These are phyloP conservation scores for Dasyprocta punctata DNA, from an alignment of 2,113 vertebrate species.

Conservation along the genomic window DNA sequence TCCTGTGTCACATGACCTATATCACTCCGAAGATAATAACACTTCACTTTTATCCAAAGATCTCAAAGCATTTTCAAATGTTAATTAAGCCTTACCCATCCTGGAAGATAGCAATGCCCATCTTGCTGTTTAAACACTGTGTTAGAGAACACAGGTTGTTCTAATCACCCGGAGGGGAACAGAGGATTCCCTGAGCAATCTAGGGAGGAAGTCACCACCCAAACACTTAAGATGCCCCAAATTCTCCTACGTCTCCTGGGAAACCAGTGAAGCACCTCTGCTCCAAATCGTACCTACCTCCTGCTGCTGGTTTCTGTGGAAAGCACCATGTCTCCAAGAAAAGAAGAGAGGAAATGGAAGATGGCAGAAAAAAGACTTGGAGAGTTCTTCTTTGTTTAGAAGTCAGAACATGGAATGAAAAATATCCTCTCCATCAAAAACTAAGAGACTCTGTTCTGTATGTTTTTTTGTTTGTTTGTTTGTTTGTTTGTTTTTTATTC, in stretches of 20 bases:
- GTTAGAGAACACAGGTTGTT: constrained; percentile 71
- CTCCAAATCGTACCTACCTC: background rate
- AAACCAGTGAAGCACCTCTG: background rate
- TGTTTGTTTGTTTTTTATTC: background rate
- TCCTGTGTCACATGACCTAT: constrained; percentile 80
- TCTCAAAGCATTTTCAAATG: constrained; percentile 81
- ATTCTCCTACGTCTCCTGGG: background rate
- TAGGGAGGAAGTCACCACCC: constrained; percentile 31
- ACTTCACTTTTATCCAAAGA: constrained; percentile 81
- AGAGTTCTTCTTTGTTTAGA: background rate
- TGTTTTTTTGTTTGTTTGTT: background rate
- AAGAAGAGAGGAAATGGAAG: background rate
- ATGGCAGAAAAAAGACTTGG: background rate
- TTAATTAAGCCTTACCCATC: constrained; percentile 77
- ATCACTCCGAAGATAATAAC: constrained; percentile 81
- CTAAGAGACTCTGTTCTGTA: background rate
- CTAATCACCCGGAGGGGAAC: constrained; percentile 60
- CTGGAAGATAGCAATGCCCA: constrained; percentile 66
- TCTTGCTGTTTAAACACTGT: constrained; percentile 67
- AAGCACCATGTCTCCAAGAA: background rate
- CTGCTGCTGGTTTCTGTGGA: background rate
- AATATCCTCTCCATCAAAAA: background rate
- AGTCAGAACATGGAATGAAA: background rate
- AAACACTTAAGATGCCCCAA: constrained; percentile 16
- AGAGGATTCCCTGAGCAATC: constrained; percentile 37